These are phyloP conservation scores for Eupithecia exiguata DNA, from an alignment of 2,888 invertebrate species.

Conservation along the genomic window DNA sequence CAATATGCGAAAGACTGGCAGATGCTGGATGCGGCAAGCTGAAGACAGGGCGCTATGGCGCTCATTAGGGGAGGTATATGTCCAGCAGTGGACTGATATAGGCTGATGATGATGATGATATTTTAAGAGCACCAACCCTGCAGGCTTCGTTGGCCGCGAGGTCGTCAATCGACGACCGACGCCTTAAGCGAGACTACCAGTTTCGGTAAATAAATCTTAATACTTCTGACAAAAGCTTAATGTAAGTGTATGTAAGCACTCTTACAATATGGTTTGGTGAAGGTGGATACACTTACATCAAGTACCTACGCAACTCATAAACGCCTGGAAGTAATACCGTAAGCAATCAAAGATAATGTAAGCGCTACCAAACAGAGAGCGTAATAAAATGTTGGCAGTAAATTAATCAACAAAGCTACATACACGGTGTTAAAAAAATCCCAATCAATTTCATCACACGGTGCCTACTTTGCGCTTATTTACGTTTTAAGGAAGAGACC, in stretches of 20 bases:
- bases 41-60: no score
- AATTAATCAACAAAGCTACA: constrained; percentile 38
- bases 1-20: no score
- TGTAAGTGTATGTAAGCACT: not conserved
- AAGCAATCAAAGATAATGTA: constrained; percentile 45
- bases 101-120: no score
- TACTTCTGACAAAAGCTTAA: not conserved
- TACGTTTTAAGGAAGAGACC: no score
- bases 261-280: not conserved
- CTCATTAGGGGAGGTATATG: no score
- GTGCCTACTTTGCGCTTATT: not conserved
- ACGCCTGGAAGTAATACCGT: constrained; percentile 42
- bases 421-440: not conserved
- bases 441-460: not conserved
- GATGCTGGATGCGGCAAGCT: no score
- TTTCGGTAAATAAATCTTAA: no score
- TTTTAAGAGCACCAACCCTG: no score
- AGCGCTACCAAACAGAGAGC: constrained; percentile 42
- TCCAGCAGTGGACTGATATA: no score
- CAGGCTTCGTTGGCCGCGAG: no score
- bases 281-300: not conserved
- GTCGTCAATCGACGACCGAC: no score
- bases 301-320: constrained; percentile 25
- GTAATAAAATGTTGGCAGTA: constrained; percentile 45
- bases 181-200: no score